Conservation (phyloP, 2,113 vertebrate genomes). For the Progne subis region DNA sequence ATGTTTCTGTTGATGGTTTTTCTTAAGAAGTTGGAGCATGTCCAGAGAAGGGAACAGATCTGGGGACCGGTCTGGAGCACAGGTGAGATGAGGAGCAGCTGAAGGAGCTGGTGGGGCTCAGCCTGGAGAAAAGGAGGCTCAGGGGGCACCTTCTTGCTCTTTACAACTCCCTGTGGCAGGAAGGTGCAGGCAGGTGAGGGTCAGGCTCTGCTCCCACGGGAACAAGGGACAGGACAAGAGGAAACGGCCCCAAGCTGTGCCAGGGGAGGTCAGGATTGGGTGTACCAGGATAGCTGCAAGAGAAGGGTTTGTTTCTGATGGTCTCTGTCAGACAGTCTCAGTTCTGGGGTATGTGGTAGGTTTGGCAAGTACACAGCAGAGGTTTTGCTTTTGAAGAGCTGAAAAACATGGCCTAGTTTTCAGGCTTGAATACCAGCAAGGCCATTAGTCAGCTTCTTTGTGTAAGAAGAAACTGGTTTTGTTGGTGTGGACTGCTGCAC, state of each 20-base stretch:
- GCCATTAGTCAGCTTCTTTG: not conserved
- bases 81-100: fast-evolving
- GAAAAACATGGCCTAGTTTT: not conserved
- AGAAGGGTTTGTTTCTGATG: not conserved
- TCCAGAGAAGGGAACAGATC: fast-evolving
- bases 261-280: not conserved
- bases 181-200: not conserved
- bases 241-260: fast-evolving
- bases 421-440: not conserved
- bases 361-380: not conserved
- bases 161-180: not conserved
- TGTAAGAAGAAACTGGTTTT: not conserved
- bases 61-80: not conserved
- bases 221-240: not conserved
- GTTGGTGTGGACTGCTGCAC: not conserved
- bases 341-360: too few species aligned
- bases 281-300: not conserved
- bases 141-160: not conserved
- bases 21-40: not conserved
- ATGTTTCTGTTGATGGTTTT: not conserved
- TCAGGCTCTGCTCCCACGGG: not conserved
- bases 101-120: not conserved
- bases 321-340: not conserved
- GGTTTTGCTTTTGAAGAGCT: not conserved
- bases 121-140: not conserved